A percentile compares a stretch with the other conserved stretches of the same genome.
Conservation (phyloP, 2,113 vertebrate genomes). For the Pituophis catenifer region DNA sequence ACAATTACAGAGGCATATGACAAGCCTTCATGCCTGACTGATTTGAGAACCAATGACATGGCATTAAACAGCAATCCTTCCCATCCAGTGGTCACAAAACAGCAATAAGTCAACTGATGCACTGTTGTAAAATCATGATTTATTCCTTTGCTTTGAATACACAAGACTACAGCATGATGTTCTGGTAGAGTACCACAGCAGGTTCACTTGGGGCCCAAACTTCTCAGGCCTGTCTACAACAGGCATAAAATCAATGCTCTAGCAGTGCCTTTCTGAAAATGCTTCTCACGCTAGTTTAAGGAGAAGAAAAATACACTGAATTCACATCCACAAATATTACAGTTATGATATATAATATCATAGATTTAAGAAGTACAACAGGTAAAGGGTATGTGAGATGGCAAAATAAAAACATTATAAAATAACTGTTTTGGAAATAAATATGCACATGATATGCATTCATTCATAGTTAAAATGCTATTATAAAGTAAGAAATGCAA, state of each 20-base stretch:
- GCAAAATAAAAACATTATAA: constrained; percentile 1
- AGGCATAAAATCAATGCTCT: constrained; percentile 66
- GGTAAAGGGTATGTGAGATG: not conserved
- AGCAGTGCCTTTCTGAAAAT: constrained; percentile 26
- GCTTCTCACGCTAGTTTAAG: constrained; percentile 3
- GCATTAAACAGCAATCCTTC: constrained; percentile 82
- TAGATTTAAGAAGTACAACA: constrained; percentile 1
- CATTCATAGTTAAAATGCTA: constrained; percentile 15
- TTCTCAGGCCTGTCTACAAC: constrained; percentile 71
- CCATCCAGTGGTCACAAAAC: constrained; percentile 85
- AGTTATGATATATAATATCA: constrained; percentile 3
- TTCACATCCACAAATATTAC: constrained; percentile 23
- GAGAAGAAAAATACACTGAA: constrained; percentile 34
- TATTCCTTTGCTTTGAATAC: constrained; percentile 89
- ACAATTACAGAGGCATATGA: constrained; percentile 92
- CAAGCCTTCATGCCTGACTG: constrained; percentile 89
- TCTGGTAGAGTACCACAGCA: constrained; percentile 79
- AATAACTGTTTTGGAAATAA: constrained; percentile 7
- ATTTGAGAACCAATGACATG: constrained; percentile 78
- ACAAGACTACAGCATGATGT: constrained; percentile 71
- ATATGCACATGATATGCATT: not conserved
- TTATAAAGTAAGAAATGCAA: not conserved
- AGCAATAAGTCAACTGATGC: constrained; percentile 91
- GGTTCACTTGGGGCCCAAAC: constrained; percentile 76
- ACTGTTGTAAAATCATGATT: constrained; percentile 93